Evolutionary conservation across 2,888 invertebrate genomes (phyloP).

Genomic region (Sepioteuthis lessoniana): DNA sequence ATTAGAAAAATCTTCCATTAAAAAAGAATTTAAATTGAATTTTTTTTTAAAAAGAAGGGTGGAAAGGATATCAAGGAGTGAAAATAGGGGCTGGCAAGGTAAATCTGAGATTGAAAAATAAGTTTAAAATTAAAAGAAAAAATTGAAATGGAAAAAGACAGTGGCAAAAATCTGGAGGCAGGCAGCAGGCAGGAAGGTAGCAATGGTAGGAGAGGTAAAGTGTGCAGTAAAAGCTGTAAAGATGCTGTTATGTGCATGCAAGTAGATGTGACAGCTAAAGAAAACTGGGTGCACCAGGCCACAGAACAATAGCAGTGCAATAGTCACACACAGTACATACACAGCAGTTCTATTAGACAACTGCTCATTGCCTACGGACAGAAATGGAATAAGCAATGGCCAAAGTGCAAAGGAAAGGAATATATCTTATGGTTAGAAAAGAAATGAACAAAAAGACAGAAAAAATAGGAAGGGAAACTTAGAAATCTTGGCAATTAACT

Average conservation of each 20-base stretch:
- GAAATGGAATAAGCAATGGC: not conserved
- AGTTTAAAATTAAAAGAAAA: not conserved
- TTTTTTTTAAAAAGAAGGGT: not conserved
- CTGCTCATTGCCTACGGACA: not conserved
- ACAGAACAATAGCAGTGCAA: conserved; percentile 33
- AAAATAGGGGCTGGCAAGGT: conserved; percentile 21
- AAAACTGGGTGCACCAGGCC: not conserved
- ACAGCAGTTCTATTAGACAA: not conserved
- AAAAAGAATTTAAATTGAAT: conserved; percentile 33
- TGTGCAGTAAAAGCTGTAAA: conserved; percentile 18
- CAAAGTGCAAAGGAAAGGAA: not conserved
- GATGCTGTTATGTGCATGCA: not conserved
- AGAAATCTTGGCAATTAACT: not conserved
- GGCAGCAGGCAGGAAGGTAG: not conserved
- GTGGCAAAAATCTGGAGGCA: not conserved
- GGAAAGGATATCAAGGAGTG: conserved; percentile 23
- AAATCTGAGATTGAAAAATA: not conserved
- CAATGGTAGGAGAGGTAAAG: not conserved
- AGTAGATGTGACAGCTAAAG: conserved; percentile 33
- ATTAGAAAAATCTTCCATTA: conserved; percentile 33
- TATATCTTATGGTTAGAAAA: not conserved
- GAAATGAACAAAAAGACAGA: not conserved
- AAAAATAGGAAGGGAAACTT: not conserved
- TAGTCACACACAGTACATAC: conserved; percentile 2
- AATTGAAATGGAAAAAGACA: not conserved